Conservation (phyloP, 1,140 invertebrate species). For the Ridgeia piscesae region DNA sequence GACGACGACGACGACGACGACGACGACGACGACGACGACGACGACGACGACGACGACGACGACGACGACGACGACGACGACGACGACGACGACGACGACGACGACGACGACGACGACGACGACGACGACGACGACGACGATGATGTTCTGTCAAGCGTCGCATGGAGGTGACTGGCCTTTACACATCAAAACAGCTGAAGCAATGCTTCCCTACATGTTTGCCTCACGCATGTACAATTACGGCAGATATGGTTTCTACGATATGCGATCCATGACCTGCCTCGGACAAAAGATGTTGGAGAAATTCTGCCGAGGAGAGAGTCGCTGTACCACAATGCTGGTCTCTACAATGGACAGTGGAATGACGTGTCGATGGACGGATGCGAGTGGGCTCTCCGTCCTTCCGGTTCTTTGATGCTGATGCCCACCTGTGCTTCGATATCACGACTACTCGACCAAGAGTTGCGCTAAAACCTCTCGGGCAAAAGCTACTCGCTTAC, state of each 20-base stretch:
- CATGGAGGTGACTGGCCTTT: neutral
- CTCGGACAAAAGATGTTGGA: too few relatives aligned
- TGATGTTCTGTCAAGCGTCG: neutral
- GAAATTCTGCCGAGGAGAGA: too few relatives aligned
- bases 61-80: neutral
- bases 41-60: neutral
- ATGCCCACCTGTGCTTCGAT: too few relatives aligned
- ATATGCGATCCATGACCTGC: neutral
- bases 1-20: too few relatives aligned
- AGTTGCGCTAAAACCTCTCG: too few relatives aligned
- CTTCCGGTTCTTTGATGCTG: too few relatives aligned
- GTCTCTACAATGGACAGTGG: neutral
- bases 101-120: neutral
- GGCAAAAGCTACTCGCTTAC: too few relatives aligned
- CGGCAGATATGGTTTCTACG: neutral
- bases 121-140: neutral
- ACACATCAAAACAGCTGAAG: neutral
- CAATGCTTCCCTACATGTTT: conserved; percentile 13
- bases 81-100: neutral
- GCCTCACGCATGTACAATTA: neutral
- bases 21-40: conserved; percentile 18
- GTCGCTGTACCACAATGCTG: neutral
- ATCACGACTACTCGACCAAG: too few relatives aligned
- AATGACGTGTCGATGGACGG: neutral
- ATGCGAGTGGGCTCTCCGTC: too few relatives aligned